phyloP scores from a whole-genome alignment of 2,888 invertebrate genomes.

The Apamea crenata region DNA sequence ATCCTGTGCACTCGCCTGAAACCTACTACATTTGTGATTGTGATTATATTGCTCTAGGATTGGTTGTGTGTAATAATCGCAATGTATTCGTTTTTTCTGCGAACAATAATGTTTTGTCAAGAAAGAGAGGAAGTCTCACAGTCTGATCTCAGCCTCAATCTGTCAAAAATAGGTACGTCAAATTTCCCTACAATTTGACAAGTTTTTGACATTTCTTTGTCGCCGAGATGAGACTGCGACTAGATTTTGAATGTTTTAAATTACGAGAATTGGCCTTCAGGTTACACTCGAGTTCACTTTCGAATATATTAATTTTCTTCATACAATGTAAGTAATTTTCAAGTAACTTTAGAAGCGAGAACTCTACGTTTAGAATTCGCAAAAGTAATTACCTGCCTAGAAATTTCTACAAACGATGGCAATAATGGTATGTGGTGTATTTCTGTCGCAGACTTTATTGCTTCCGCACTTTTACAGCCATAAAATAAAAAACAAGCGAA shows the following conservation, averaged over 20 bases:
- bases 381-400: slow-evolving; percentile 44
- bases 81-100: background rate
- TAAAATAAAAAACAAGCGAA: slow-evolving; percentile 66
- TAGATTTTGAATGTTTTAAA: too few relatives aligned
- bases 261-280: too few relatives aligned
- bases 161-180: too few relatives aligned
- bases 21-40: too few relatives aligned
- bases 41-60: too few relatives aligned
- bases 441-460: slow-evolving; percentile 51
- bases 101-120: background rate
- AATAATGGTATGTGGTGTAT: slow-evolving; percentile 19
- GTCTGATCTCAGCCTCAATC: too few relatives aligned
- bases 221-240: too few relatives aligned
- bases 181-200: too few relatives aligned
- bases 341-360: slow-evolving; percentile 1
- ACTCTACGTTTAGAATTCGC: slow-evolving; percentile 7
- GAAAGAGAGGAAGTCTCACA: too few relatives aligned
- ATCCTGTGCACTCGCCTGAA: background rate
- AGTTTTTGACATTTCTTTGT: too few relatives aligned
- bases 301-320: background rate
- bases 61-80: background rate
- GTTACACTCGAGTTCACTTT: slow-evolving; percentile 1
- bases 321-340: slow-evolving; percentile 22
- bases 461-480: slow-evolving; percentile 60
- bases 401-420: slow-evolving; percentile 23